phyloP scores from a whole-genome alignment of 2,888 invertebrate genomes.

The Drosophila acutilabella region DNA sequence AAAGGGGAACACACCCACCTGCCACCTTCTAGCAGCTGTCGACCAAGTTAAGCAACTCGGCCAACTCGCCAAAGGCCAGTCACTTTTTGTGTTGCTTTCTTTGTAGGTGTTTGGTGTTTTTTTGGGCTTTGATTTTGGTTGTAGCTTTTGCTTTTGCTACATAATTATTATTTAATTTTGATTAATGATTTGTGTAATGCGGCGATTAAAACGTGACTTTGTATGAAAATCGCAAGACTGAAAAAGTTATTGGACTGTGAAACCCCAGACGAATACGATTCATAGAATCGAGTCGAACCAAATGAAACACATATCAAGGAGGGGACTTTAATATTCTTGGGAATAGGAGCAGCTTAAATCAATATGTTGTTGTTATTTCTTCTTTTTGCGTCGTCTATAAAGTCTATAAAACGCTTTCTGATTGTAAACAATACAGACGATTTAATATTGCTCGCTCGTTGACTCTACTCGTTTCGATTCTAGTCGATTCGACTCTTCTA shows the following conservation, averaged over 20 bases:
- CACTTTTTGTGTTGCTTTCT: constrained; percentile 43
- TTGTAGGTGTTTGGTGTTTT: constrained; percentile 32
- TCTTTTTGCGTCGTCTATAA: constrained; percentile 50
- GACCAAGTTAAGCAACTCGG: constrained; percentile 36
- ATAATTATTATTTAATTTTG: constrained; percentile 81
- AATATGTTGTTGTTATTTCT: constrained; percentile 49
- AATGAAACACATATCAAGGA: background rate
- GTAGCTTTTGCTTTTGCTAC: constrained; percentile 40
- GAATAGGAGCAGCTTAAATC: constrained; percentile 61
- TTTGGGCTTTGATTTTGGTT: constrained; percentile 1
- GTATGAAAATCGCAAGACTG: constrained; percentile 48
- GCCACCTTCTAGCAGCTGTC: constrained; percentile 39
- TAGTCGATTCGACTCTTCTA: constrained; percentile 21
- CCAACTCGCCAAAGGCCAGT: constrained; percentile 34
- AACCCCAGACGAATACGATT: constrained; percentile 46
- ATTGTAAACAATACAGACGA: constrained; percentile 80
- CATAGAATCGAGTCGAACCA: constrained; percentile 31
- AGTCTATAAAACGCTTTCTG: constrained; percentile 78
- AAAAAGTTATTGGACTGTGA: constrained; percentile 55
- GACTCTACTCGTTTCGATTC: constrained; percentile 42
- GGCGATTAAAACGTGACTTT: constrained; percentile 79
- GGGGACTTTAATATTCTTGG: constrained; percentile 37
- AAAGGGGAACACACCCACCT: constrained; percentile 55
- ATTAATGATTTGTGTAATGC: constrained; percentile 76
- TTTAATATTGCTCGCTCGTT: constrained; percentile 78